phyloP scores from a whole-genome alignment of 2,113 vertebrate genomes.

The Cephalopholis sonnerati region DNA sequence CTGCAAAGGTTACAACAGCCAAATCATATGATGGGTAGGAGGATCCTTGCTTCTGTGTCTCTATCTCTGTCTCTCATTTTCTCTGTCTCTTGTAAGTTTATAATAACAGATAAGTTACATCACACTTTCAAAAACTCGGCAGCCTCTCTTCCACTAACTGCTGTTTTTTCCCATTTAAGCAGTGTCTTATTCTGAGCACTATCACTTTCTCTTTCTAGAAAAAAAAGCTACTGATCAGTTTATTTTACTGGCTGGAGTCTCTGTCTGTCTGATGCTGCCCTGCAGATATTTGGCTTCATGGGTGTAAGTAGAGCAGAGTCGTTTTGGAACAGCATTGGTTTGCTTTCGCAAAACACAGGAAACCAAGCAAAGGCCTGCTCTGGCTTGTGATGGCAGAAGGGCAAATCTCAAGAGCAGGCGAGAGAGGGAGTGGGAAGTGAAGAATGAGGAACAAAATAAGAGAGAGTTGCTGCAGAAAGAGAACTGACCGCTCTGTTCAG shows the following conservation, averaged over 20 bases:
- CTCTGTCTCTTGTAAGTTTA: neutral
- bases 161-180: neutral
- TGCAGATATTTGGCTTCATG: slow-evolving; percentile 68
- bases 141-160: neutral
- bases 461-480: slow-evolving; percentile 49
- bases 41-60: neutral
- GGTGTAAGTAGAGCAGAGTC: slow-evolving; percentile 49
- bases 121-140: neutral
- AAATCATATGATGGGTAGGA: no score
- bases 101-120: neutral
- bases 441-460: slow-evolving; percentile 68
- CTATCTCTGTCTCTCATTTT: neutral
- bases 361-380: slow-evolving; percentile 67
- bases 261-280: slow-evolving; percentile 49
- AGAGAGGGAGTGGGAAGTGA: slow-evolving; percentile 61
- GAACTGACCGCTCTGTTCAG: slow-evolving; percentile 43
- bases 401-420: slow-evolving; percentile 63
- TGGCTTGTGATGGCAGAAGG: slow-evolving; percentile 69
- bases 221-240: slow-evolving; percentile 49
- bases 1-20: slow-evolving; percentile 11
- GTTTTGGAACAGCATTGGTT: slow-evolving; percentile 53
- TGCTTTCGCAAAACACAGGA: slow-evolving; percentile 76
- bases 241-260: slow-evolving; percentile 51
- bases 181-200: slow-evolving; percentile 1
- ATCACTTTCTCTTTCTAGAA: slow-evolving; percentile 37